Evolutionary conservation across 2,888 invertebrate species (phyloP).

Genomic region (Coecobrya sp.): DNA sequence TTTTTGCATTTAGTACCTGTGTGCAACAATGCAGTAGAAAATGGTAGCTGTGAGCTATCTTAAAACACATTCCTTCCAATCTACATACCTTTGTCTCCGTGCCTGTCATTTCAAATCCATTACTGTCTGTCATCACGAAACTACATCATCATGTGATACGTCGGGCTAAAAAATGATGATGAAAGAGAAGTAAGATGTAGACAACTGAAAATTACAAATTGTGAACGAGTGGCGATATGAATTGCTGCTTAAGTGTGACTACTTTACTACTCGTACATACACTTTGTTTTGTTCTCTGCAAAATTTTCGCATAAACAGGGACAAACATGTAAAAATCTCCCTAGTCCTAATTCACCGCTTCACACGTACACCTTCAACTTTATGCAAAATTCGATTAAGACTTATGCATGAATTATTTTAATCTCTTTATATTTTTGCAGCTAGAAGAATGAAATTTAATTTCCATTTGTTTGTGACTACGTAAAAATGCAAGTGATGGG

Average conservation of each 20-base stretch:
- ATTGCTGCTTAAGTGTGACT: neutral
- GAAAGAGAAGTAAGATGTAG: constrained; percentile 43
- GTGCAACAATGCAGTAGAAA: neutral
- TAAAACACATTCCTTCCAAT: neutral
- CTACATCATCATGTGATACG: constrained; percentile 15
- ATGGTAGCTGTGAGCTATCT: neutral
- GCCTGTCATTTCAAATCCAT: constrained; percentile 11
- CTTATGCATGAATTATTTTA: constrained; percentile 46
- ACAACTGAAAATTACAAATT: constrained; percentile 34
- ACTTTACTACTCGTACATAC: neutral
- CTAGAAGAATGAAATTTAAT: constrained; percentile 27
- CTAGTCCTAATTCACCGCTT: neutral
- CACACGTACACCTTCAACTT: constrained; percentile 28
- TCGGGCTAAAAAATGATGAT: constrained; percentile 30
- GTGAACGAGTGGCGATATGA: neutral
- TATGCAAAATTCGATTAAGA: constrained; percentile 70
- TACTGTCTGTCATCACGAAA: constrained; percentile 52
- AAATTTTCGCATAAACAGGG: constrained; percentile 10
- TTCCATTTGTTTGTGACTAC: neutral
- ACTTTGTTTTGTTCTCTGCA: neutral
- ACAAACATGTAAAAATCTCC: constrained; percentile 13
- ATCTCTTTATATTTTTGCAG: constrained; percentile 50
- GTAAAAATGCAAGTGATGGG: constrained; percentile 25
- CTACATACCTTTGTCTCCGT: neutral
- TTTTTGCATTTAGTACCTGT: no score